Evolutionary conservation across 2,113 vertebrate genomes (phyloP).

Genomic region (Jacana jacana): DNA sequence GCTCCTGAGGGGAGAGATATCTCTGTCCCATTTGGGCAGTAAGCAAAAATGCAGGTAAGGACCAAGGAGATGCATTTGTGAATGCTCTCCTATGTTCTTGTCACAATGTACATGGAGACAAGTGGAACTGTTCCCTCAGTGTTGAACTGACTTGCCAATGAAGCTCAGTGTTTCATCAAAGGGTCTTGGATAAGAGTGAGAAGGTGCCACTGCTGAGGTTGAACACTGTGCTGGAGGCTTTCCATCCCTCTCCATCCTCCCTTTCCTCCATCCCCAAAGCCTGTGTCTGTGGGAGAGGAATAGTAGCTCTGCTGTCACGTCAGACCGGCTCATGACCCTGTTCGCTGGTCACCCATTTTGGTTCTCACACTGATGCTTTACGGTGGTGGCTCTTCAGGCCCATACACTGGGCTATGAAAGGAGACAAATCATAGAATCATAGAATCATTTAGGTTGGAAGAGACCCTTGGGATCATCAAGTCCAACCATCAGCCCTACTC

Average conservation of each 20-base stretch:
- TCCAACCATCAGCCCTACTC: no score
- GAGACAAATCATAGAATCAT: no score
- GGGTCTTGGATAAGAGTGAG: not conserved
- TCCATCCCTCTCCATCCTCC: not conserved
- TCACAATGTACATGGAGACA: not conserved
- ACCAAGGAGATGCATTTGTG: not conserved
- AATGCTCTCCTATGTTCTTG: not conserved
- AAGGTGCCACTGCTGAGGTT: not conserved
- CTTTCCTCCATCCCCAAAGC: not conserved
- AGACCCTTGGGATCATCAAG: no score
- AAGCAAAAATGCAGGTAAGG: not conserved
- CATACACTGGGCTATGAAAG: accelerated
- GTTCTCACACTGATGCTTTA: not conserved
- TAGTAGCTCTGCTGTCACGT: not conserved
- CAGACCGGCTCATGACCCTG: not conserved
- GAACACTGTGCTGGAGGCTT: not conserved
- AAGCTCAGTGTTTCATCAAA: not conserved
- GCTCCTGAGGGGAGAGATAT: not conserved
- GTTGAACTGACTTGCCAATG: not conserved
- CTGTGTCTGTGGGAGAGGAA: not conserved
- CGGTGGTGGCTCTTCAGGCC: not conserved
- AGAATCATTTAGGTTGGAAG: no score
- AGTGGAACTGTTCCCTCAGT: not conserved
- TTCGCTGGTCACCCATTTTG: not conserved
- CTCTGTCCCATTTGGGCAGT: not conserved